A percentile compares a stretch with the other conserved stretches of the same genome.
phyloP scores from a whole-genome alignment of 2,797 vertebrate species.

The Melanotaenia pygmaea region DNA sequence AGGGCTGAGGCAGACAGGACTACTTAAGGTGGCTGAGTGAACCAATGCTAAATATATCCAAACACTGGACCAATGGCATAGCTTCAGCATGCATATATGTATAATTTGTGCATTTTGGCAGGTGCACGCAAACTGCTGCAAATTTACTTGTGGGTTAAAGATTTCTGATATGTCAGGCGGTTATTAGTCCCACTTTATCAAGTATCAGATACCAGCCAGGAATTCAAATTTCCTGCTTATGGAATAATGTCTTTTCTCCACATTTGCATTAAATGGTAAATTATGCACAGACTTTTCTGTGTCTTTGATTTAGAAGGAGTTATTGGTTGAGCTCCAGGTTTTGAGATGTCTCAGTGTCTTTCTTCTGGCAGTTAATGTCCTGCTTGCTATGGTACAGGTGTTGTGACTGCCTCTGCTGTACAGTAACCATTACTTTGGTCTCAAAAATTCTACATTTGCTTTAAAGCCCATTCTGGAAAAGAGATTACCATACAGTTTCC shows the following conservation, averaged over 20 bases:
- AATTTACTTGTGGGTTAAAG: constrained; percentile 30
- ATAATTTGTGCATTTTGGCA: constrained; percentile 22
- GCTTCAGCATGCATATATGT: constrained; percentile 25
- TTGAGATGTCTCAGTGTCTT: not conserved
- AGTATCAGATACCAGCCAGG: constrained; percentile 7
- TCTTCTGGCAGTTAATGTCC: not conserved
- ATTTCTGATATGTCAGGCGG: constrained; percentile 4
- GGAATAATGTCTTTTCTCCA: not conserved
- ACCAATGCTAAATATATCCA: constrained; percentile 75
- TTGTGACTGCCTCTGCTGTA: not conserved
- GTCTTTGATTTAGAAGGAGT: not conserved
- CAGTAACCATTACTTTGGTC: not conserved
- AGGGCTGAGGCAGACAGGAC: constrained; percentile 44
- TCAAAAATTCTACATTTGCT: too few species aligned
- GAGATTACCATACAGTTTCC: not conserved
- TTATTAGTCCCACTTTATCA: constrained; percentile 10
- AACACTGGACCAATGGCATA: constrained; percentile 39
- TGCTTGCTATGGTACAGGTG: not conserved
- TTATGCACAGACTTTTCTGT: not conserved
- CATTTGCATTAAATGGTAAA: not conserved
- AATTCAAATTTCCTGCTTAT: constrained; percentile 29
- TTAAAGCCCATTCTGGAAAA: not conserved
- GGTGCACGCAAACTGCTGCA: constrained; percentile 22
- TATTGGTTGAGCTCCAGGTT: not conserved
- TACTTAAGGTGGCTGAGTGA: constrained; percentile 58